Percentiles rank a stretch among this genome's conserved stretches.
Conservation (phyloP, 2,113 vertebrate species). For the Sylvilagus bachmani region DNA sequence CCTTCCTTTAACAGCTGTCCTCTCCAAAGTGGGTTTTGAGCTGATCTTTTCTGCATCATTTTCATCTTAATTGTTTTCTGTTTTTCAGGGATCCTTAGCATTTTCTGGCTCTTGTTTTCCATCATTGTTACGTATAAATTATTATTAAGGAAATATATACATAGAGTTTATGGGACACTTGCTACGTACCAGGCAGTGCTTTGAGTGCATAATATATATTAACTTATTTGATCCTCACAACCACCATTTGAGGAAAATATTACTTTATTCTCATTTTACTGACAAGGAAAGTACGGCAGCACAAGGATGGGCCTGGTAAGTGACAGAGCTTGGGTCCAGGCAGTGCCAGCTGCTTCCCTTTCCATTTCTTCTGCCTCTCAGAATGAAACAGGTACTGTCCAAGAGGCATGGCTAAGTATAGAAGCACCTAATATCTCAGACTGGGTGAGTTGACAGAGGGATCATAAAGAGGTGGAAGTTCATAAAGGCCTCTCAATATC, state of each 20-base stretch:
- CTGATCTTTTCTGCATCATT: neutral
- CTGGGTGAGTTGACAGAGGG: neutral
- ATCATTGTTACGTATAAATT: neutral
- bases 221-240: neutral
- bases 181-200: neutral
- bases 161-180: neutral
- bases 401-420: neutral
- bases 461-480: neutral
- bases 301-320: neutral
- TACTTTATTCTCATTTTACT: neutral
- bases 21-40: neutral
- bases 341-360: neutral
- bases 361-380: neutral
- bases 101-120: neutral
- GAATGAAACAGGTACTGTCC: neutral
- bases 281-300: neutral
- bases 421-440: neutral
- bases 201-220: neutral
- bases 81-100: neutral
- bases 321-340: neutral
- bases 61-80: neutral
- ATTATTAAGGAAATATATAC: neutral
- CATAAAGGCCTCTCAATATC: neutral
- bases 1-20: neutral
- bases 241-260: neutral